Base-by-base conservation (phyloP, 2,797 vertebrate species). In the Gallinago solitaria region DNA sequence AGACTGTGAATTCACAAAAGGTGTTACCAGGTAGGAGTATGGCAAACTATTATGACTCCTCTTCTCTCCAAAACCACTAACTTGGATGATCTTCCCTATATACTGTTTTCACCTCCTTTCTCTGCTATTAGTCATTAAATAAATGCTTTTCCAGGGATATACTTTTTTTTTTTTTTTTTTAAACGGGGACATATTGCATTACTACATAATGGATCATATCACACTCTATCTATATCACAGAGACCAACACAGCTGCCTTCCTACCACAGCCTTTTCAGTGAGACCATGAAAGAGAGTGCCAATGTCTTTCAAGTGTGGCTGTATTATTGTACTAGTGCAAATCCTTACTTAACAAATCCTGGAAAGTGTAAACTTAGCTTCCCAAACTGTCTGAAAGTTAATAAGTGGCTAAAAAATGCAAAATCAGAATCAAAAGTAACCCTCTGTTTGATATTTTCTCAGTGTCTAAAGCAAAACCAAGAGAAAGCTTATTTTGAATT, bases 1-100 rank as follows among this genome's bases (percentile, higher is more conserved):
- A 78, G 35, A 28, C 37, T 69, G 25, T 93, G 53, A 64, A 78
- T 73, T 91, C 59, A 92, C 41, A 56, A 57, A 79, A 60, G 28
- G 18, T 80, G 35, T 61, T 51, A 83, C 33, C 8, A 24, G 20
- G 33, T n/a, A 83, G 17, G 20, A 79, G 10, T n/a, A 50, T 32
- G 39, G 41, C n/a, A 78, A 89, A 54, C 3, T 33, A 2, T n/a
- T 80, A 16, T 7, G 19, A 69, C 47, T 57, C 14, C 12, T 35
- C 27, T 54, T 65, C 21, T 65, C 20, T 78, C 54, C 45, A 85
- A 85, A 75, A 59, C n/a, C 10, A 39, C 9, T 57, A 74, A 43
- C 41, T 30, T 63, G 19, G 28, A 41, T 48, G 30, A 32, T 79
- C 41, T 69, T 54, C 12, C 8, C 11, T 45, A 7, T 17, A 5